These are phyloP conservation scores for Sipha flava DNA, from an alignment of 1,140 invertebrate species.

Conservation along the genomic window DNA sequence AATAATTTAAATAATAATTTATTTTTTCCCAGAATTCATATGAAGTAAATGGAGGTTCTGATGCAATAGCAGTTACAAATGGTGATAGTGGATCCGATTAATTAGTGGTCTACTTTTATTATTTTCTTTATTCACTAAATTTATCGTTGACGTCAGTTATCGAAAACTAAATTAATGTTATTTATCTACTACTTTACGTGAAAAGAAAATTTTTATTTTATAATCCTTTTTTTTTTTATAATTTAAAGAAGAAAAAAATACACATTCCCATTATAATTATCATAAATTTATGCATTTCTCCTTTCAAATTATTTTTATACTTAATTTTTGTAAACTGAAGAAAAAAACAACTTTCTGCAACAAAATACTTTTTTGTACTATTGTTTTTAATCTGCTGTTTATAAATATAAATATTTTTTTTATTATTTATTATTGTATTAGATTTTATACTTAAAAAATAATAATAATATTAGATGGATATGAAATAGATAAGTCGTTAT, in stretches of 20 bases:
- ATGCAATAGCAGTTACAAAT: conserved; percentile 25
- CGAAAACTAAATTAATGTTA: conserved; percentile 23
- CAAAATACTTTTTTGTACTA: conserved; percentile 22
- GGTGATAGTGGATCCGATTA: background rate
- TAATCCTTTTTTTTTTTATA: conserved; percentile 1
- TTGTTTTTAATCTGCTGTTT: conserved; percentile 22
- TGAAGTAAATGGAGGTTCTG: background rate
- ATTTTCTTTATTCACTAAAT: background rate
- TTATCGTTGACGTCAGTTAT: conserved; percentile 19
- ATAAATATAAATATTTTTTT: conserved; percentile 31
- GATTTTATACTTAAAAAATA: conserved; percentile 20
- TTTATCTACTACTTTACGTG: conserved; percentile 8
- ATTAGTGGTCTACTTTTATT: background rate
- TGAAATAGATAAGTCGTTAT: background rate
- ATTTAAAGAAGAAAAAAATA: background rate
- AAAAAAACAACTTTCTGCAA: background rate
- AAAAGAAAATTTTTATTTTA: conserved; percentile 26
- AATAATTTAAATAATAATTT: no score
- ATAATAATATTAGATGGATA: background rate
- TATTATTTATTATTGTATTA: conserved; percentile 30
- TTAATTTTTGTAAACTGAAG: background rate
- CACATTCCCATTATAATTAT: conserved; percentile 1
- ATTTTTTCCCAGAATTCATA: background rate
- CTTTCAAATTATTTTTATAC: conserved; percentile 27
- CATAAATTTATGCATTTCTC: background rate